Percentiles rank a stretch among this genome's conserved stretches.
phyloP scores from a whole-genome alignment of 2,113 vertebrate genomes.

The Odocoileus hemionus region DNA sequence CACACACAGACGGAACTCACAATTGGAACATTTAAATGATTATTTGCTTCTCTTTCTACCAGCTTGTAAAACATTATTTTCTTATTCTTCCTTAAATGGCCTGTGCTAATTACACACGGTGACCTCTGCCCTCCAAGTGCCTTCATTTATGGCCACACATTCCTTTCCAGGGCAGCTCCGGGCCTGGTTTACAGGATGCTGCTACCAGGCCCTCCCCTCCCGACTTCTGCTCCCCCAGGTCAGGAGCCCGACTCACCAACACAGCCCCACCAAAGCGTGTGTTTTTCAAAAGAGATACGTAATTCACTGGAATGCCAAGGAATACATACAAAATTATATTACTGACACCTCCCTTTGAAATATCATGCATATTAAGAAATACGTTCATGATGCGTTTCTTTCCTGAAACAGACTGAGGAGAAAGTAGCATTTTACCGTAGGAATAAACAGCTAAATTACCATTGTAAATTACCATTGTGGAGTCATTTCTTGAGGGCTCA shows the following conservation, averaged over 20 bases:
- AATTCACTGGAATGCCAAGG: not conserved
- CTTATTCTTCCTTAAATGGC: conserved; percentile 83
- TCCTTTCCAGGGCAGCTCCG: conserved; percentile 79
- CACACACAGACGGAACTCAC: conserved; percentile 63
- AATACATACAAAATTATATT: not conserved
- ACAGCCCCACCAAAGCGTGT: not conserved
- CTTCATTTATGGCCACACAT: conserved; percentile 82
- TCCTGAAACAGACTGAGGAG: not conserved
- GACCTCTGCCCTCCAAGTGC: conserved; percentile 83
- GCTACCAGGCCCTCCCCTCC: conserved; percentile 71
- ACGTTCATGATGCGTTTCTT: not conserved
- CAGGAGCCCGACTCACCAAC: not conserved
- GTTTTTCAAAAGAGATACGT: not conserved
- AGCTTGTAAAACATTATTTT: conserved; percentile 86
- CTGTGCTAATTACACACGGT: conserved; percentile 80
- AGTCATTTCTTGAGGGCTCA: not conserved
- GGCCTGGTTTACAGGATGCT: conserved; percentile 76
- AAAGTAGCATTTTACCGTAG: not conserved
- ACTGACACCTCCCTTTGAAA: not conserved
- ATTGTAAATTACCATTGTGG: rapidly evolving
- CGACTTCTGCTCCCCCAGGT: conserved; percentile 11
- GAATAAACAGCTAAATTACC: not conserved
- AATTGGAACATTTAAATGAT: conserved; percentile 65
- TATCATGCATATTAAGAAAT: not conserved
- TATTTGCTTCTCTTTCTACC: conserved; percentile 82